These are phyloP conservation scores for Eumerus sabulonum DNA, from an alignment of 2,888 invertebrate genomes.

Conservation along the genomic window DNA sequence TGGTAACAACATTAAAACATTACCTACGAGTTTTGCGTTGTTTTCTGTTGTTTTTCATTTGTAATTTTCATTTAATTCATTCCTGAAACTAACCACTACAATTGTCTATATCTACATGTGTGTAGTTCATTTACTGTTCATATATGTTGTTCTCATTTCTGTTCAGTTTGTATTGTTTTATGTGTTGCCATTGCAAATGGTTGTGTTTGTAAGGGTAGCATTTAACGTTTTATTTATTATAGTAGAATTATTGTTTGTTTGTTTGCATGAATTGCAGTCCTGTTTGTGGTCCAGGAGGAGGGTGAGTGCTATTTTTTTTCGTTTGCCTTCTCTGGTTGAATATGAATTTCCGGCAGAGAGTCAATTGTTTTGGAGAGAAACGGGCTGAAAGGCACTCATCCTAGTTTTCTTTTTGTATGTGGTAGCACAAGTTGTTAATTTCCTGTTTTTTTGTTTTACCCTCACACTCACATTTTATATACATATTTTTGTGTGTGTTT, in stretches of 20 bases:
- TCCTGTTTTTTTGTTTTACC: constrained; percentile 53
- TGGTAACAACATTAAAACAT: constrained; percentile 74
- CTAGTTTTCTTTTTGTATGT: constrained; percentile 37
- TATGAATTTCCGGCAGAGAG: constrained; percentile 54
- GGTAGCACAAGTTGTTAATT: constrained; percentile 63
- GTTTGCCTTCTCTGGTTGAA: constrained; percentile 3
- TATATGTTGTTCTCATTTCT: too few relatives aligned
- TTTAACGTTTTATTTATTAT: constrained; percentile 20
- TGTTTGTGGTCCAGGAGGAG: too few relatives aligned
- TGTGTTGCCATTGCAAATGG: too few relatives aligned
- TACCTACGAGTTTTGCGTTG: constrained; percentile 57
- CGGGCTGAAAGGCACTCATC: constrained; percentile 45
- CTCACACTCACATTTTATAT: background rate
- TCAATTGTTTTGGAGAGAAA: constrained; percentile 45
- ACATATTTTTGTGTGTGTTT: background rate
- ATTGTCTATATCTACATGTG: constrained; percentile 31
- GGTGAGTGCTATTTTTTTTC: too few relatives aligned
- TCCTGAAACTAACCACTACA: constrained; percentile 49
- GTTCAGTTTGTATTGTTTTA: too few relatives aligned
- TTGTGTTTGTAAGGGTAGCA: too few relatives aligned
- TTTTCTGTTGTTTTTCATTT: constrained; percentile 43
- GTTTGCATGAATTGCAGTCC: too few relatives aligned
- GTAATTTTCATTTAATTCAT: constrained; percentile 34
- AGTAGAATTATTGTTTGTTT: background rate
- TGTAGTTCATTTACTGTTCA: constrained; percentile 9